Evolutionary conservation across 2,888 invertebrate species (phyloP), one percentile per base, ranked within the genome.

Genomic region (Cheilosia soror): DNA sequence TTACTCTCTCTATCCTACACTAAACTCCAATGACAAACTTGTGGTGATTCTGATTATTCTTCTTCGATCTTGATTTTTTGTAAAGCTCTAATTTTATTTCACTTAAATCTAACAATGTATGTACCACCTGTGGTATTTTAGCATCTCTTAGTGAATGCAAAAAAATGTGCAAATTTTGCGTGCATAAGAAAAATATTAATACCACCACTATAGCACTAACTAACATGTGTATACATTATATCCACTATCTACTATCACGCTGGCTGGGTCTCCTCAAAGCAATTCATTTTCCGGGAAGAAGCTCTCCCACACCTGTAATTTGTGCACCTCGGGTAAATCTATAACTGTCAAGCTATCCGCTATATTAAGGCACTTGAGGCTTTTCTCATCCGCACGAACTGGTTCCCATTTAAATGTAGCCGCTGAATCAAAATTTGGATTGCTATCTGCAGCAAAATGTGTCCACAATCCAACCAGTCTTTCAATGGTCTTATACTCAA

Each of bases 341-440:
- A 91, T 91, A 42, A 90, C 88, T 73, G 89, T 89, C 60, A 91
- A 88, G 42, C 90, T 90, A 87, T 92, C 91, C 47, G 90, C 89
- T 87, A 92, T 92, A 88, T 92, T 92, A 89, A 92, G 90, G 90
- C 92, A 92, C 90, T 91, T 91, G 5, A 91, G 87, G 87, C 89
- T 90, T 69, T 88, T 89, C 20, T 90, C 29, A 13, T 87, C 87
- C 20, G 88, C 85, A 4, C 89, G 71, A 11, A 90, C 87, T 1
- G 90, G 90, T 65, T 90, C 89, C 91, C 92, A 92, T 49, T 89
- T 78, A 0, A 90, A 89, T 27, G 88, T 37, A 51, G 89, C 88
- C 7, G 90, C 89, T 3, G 90, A 88, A 84, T 90, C 90, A 49
- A 88, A 89, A 75, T 92, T 92, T 20, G 92, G 92, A 89, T 92